Conservation (phyloP, 1,140 invertebrate genomes). For the Sesamia nonagrioides region DNA sequence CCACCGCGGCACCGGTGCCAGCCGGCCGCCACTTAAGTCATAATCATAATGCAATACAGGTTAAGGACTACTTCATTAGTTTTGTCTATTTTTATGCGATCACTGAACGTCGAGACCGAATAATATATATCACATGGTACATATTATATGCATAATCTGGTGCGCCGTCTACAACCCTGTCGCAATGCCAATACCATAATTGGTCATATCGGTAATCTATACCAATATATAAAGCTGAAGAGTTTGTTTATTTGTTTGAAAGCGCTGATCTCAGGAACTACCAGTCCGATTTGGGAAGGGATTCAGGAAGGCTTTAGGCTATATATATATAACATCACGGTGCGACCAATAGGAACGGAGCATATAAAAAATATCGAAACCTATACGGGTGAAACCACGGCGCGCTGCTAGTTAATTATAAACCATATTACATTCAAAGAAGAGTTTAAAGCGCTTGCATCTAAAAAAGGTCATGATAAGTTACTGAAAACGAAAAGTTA, state of each 20-base stretch:
- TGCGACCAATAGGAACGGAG: too few relatives aligned
- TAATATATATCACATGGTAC: background rate
- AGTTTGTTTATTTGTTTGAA: too few relatives aligned
- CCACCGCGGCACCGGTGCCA: constrained; percentile 37
- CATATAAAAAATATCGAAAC: too few relatives aligned
- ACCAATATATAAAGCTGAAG: too few relatives aligned
- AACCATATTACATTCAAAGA: background rate
- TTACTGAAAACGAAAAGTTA: too few relatives aligned
- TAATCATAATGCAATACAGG: constrained; percentile 54
- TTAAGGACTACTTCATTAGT: constrained; percentile 56
- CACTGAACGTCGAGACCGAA: constrained; percentile 21
- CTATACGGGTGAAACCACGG: too few relatives aligned
- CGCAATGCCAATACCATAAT: background rate
- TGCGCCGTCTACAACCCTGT: background rate
- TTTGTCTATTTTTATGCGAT: constrained; percentile 35
- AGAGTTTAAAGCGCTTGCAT: background rate
- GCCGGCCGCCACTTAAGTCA: constrained; percentile 45
- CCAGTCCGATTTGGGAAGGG: too few relatives aligned
- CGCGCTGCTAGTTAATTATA: background rate
- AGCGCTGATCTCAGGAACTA: too few relatives aligned
- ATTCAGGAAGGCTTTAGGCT: too few relatives aligned
- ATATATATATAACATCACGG: too few relatives aligned
- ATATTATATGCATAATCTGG: background rate
- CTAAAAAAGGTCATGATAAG: too few relatives aligned
- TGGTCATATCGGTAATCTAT: background rate